Evolutionary conservation across 2,113 vertebrate species (phyloP), one percentile per base, ranked within the genome.

Genomic region (Etheostoma cragini): DNA sequence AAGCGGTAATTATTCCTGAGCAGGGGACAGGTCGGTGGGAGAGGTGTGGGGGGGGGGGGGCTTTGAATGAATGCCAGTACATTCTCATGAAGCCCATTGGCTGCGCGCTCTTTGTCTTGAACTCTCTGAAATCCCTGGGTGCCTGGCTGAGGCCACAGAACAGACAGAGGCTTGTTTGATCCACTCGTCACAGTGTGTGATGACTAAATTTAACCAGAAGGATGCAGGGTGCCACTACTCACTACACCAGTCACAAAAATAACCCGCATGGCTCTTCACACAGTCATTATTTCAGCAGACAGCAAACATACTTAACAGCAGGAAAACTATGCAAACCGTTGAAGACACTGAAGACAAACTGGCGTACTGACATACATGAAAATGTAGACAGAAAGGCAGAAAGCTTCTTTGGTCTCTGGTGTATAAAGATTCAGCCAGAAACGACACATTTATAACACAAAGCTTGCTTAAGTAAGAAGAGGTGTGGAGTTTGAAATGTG

Each of bases 1-100:
- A 95, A 96, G 95, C 91, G 68, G 57, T 88, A 89, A 94, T 97
- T 96, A 96, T 96, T 94, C 90, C 86, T 63, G 76, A 87, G 92
- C 93, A 88, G 35, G 38, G 64, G 70, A 45, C 57, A 35, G 56
- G 67, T n/a, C 45, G 58, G 78, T 78, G 57, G 57, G 22, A 63
- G 15, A 26, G 33, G n/a, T n/a, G n/a, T n/a, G n/a, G n/a, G n/a
- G n/a, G n/a, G n/a, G 54, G n/a, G 35, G 73, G 0, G 56, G 61
- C 58, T 58, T 70, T 93, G 91, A 93, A 89, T 82, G 72, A 84
- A 86, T 92, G 90, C 95, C 95, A 92, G 76, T 4, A 71, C 79
- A 93, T 95, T 95, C 93, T 94, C 93, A 91, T 91, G 88, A 86
- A 93, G 85, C 89, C 63, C 58, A 84, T 78, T 80, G 93, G 88